phyloP scores from a whole-genome alignment of 1,140 invertebrate species.

The Aphelenchoides besseyi region DNA sequence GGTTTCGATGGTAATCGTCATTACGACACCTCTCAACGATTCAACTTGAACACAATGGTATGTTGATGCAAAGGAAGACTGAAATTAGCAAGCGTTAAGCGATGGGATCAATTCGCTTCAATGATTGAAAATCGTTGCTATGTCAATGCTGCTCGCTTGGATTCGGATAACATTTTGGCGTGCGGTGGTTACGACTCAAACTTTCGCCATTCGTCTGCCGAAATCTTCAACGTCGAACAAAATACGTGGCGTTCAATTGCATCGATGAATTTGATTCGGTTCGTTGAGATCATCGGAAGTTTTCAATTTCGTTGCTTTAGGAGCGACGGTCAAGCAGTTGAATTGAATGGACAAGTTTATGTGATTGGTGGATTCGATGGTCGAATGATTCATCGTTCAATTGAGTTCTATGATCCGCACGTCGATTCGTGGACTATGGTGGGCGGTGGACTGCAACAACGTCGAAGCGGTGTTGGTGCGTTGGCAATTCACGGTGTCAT shows the following conservation, averaged over 20 bases:
- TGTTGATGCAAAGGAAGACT: too few relatives aligned
- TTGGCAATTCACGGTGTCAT: conserved; percentile 17
- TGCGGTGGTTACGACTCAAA: conserved; percentile 27
- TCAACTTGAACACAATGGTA: conserved; percentile 29
- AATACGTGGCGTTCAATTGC: conserved; percentile 23
- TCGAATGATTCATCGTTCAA: conserved; percentile 13
- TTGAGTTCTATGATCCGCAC: conserved; percentile 32
- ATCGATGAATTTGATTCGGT: conserved; percentile 33
- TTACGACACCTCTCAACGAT: neutral
- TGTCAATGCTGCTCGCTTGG: conserved; percentile 13
- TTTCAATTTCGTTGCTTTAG: neutral
- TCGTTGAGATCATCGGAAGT: neutral
- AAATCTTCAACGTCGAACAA: conserved; percentile 20
- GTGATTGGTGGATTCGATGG: conserved; percentile 40
- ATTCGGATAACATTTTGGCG: conserved; percentile 26
- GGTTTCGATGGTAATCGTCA: conserved; percentile 33
- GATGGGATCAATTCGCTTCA: conserved; percentile 18
- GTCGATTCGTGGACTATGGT: conserved; percentile 18
- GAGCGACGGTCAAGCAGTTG: conserved; percentile 11
- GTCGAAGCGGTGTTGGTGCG: conserved; percentile 27
- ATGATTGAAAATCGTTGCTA: conserved; percentile 35
- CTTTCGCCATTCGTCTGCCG: conserved; percentile 13
- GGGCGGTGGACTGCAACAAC: conserved; percentile 12
- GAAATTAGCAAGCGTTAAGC: neutral
- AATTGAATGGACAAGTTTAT: conserved; percentile 13